A percentile compares a stretch with the other conserved stretches of the same genome.
Conservation (phyloP, 2,888 invertebrate genomes). For the Aporophyla nigra region DNA sequence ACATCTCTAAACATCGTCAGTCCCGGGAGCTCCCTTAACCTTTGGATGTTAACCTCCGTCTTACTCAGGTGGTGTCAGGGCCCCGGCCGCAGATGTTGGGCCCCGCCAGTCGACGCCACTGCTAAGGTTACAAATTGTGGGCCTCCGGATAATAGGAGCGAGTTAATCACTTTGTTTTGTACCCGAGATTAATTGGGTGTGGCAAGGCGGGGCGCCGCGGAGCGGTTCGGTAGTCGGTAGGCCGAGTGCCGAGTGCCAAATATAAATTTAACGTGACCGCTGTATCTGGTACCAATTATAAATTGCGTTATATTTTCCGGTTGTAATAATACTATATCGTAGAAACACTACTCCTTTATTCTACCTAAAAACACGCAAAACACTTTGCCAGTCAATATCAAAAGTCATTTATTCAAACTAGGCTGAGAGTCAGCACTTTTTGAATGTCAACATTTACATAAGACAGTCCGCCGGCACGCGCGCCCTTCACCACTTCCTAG, state of each 20-base stretch:
- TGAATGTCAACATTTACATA: too few relatives aligned
- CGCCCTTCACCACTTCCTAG: too few relatives aligned
- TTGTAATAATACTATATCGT: too few relatives aligned
- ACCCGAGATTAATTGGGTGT: slow-evolving; percentile 37
- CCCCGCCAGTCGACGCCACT: slow-evolving; percentile 33
- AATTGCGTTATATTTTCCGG: not conserved
- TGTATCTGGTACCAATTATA: not conserved
- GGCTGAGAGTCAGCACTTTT: too few relatives aligned
- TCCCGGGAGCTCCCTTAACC: slow-evolving; percentile 6
- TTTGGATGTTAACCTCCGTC: slow-evolving; percentile 24
- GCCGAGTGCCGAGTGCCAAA: not conserved
- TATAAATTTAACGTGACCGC: not conserved
- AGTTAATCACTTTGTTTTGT: slow-evolving; percentile 59
- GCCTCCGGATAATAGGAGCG: slow-evolving; percentile 48
- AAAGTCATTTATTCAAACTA: too few relatives aligned
- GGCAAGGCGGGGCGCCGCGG: slow-evolving; percentile 10
- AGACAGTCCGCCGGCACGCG: too few relatives aligned
- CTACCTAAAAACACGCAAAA: too few relatives aligned
- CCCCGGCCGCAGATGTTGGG: not conserved
- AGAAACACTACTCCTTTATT: too few relatives aligned
- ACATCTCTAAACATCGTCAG: not conserved
- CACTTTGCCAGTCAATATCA: too few relatives aligned
- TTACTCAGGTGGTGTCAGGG: slow-evolving; percentile 23
- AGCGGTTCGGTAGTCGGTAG: not conserved
- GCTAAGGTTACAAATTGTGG: slow-evolving; percentile 57